Evolutionary conservation across 2,888 invertebrate genomes (phyloP).

Genomic region (Carabus problematicus): DNA sequence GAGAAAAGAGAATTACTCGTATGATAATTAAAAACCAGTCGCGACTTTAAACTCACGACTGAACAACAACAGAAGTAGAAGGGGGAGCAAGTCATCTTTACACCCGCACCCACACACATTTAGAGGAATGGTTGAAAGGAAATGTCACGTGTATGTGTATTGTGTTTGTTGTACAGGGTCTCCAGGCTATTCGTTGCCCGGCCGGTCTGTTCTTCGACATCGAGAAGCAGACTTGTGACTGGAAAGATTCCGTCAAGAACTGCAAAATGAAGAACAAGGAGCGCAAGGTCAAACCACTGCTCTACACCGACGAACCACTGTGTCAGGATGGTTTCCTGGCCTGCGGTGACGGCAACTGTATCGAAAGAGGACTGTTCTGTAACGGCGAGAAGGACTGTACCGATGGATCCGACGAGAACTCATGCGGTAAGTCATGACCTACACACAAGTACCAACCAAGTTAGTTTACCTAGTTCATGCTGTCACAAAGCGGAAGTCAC

Average conservation of each 20-base stretch:
- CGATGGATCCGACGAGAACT: slow-evolving; percentile 90
- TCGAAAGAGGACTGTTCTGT: slow-evolving; percentile 90
- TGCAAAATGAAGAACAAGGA: slow-evolving; percentile 91
- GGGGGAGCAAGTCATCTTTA: no score
- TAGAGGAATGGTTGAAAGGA: not conserved
- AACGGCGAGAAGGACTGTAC: slow-evolving; percentile 90
- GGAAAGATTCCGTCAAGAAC: slow-evolving; percentile 93
- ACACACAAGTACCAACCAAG: not conserved
- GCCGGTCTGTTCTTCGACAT: slow-evolving; percentile 93
- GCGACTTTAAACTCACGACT: not conserved
- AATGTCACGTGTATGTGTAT: not conserved
- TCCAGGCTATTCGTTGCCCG: slow-evolving; percentile 92
- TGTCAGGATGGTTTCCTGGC: slow-evolving; percentile 87
- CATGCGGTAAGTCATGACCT: slow-evolving; percentile 75
- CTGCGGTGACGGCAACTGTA: slow-evolving; percentile 86
- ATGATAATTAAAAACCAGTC: slow-evolving; percentile 14
- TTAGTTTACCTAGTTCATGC: no score
- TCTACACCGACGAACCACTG: slow-evolving; percentile 89
- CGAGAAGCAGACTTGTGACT: slow-evolving; percentile 94
- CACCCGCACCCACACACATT: no score
- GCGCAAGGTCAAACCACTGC: slow-evolving; percentile 83
- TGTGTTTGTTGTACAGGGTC: slow-evolving; percentile 70
- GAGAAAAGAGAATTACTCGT: slow-evolving; percentile 9
- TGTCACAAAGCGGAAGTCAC: slow-evolving; percentile 3
- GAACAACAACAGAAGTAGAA: not conserved